Percentiles rank a stretch among this genome's conserved stretches.
These are phyloP conservation scores for Gopherus flavomarginatus DNA, from an alignment of 2,113 vertebrate species.

Conservation along the genomic window DNA sequence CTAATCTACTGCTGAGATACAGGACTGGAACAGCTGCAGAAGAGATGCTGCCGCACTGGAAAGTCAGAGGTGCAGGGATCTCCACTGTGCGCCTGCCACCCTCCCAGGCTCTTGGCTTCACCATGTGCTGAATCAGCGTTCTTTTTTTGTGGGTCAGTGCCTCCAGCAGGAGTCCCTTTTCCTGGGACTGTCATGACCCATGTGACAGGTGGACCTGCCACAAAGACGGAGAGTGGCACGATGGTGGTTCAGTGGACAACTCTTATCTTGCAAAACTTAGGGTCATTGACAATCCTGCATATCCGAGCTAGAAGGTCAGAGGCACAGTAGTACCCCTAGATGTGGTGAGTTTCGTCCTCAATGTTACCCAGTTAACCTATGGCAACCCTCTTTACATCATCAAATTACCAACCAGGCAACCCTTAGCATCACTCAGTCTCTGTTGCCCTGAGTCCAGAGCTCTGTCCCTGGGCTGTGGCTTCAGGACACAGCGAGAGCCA, in stretches of 20 bases:
- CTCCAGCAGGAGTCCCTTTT: not conserved
- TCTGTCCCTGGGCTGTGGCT: not conserved
- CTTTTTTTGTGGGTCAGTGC: not conserved
- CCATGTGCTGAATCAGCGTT: not conserved
- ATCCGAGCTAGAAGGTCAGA: not conserved
- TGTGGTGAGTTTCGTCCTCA: not conserved
- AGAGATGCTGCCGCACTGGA: fast-evolving
- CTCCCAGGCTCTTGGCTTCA: not conserved
- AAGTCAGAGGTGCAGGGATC: not conserved
- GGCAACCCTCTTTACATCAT: not conserved
- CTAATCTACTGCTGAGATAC: not conserved
- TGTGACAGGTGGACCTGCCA: not conserved
- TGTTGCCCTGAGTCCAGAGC: not conserved
- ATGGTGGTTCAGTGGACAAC: not conserved
- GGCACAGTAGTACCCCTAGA: not conserved
- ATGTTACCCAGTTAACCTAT: not conserved
- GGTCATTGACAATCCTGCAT: not conserved
- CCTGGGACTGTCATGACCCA: not conserved
- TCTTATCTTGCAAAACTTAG: not conserved
- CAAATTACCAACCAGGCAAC: not conserved
- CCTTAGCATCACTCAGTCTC: not conserved
- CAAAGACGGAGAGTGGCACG: not conserved
- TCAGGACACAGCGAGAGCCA: not conserved
- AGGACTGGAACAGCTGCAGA: not conserved
- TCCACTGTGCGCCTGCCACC: not conserved